Percentiles rank a stretch among this genome's conserved stretches.
Conservation (phyloP, 2,113 vertebrate species). For the Equus quagga region DNA sequence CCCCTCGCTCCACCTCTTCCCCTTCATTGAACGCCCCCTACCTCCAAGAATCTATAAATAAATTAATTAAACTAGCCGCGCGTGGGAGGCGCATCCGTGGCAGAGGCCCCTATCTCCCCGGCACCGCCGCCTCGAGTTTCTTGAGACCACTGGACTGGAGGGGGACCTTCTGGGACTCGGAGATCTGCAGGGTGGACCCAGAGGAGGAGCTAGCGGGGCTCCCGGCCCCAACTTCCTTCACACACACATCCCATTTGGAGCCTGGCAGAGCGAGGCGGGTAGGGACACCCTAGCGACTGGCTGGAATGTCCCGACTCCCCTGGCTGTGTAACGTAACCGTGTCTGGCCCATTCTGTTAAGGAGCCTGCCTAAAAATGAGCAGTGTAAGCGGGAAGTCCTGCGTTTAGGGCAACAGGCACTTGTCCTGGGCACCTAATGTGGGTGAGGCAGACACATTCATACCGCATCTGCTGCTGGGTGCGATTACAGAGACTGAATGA, state of each 20-base stretch:
- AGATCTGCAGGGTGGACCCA: background rate
- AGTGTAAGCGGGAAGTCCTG: background rate
- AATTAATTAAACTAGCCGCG: constrained; percentile 28
- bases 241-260: background rate
- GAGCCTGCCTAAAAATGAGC: background rate
- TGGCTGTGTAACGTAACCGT: background rate
- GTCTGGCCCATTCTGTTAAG: background rate
- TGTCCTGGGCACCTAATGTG: background rate
- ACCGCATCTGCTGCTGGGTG: background rate
- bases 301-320: background rate
- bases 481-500: background rate
- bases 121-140: background rate
- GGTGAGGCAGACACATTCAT: background rate
- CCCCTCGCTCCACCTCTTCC: constrained; percentile 65
- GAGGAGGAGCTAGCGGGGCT: background rate
- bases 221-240: background rate
- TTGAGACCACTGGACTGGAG: background rate
- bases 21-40: constrained; percentile 55
- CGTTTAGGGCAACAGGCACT: background rate
- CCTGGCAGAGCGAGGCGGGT: background rate
- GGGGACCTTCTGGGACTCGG: background rate
- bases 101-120: background rate
- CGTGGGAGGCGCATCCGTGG: background rate
- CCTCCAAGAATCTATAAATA: constrained; percentile 41
- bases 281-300: background rate